A percentile compares a stretch with the other conserved stretches of the same genome.
Evolutionary conservation across 2,888 invertebrate genomes (phyloP).

Genomic region (Sinelater perroti): DNA sequence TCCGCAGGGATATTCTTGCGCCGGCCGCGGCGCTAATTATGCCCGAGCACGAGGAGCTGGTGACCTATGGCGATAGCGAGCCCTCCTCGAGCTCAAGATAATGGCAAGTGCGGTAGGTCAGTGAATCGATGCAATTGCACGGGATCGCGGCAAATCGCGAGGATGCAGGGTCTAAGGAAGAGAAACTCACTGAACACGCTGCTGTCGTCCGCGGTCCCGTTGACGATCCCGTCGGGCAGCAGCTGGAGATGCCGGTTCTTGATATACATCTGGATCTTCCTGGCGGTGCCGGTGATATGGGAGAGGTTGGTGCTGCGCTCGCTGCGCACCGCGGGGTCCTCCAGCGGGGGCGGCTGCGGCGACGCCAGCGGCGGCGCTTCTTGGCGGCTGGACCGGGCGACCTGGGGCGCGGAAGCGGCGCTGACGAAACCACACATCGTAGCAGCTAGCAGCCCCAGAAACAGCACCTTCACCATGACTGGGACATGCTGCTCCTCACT

Average conservation of each 20-base stretch:
- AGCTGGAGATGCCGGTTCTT: conserved; percentile 85
- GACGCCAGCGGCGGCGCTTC: conserved; percentile 45
- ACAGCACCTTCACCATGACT: conserved; percentile 63
- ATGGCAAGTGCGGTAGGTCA: conserved; percentile 41
- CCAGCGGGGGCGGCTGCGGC: conserved; percentile 35
- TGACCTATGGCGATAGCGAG: conserved; percentile 29
- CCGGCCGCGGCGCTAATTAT: conserved; percentile 5
- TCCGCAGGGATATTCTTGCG: conserved; percentile 5
- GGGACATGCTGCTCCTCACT: conserved; percentile 59
- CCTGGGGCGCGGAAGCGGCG: conserved; percentile 54
- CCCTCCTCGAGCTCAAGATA: conserved; percentile 24
- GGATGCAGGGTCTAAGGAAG: no score
- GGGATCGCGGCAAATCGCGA: conserved; percentile 19
- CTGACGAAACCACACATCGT: conserved; percentile 59
- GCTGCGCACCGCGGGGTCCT: conserved; percentile 65
- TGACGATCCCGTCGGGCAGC: conserved; percentile 84
- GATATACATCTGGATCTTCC: conserved; percentile 85
- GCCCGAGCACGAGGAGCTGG: conserved; percentile 7
- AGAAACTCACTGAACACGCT: conserved; percentile 84
- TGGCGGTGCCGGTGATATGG: conserved; percentile 79
- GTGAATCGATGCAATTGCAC: conserved; percentile 36
- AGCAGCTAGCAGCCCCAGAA: conserved; percentile 61
- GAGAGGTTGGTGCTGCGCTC: conserved; percentile 84
- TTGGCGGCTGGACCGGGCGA: conserved; percentile 45
- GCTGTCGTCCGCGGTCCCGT: conserved; percentile 81